phyloP scores from a whole-genome alignment of 2,113 vertebrate genomes.

The Rhizomys pruinosus region DNA sequence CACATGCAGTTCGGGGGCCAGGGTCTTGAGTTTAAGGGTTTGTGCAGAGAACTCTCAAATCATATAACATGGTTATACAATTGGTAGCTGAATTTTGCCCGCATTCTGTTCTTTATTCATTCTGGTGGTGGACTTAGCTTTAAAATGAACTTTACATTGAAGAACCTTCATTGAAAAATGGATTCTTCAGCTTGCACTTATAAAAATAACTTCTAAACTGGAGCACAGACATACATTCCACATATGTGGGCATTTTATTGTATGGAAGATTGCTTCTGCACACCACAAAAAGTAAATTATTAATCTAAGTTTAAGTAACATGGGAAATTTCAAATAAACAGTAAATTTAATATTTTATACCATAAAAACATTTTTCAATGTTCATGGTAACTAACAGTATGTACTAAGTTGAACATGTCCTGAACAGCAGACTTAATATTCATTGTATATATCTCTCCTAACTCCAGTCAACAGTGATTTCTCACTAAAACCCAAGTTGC shows the following conservation, averaged over 20 bases:
- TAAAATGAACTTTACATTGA: constrained; percentile 61
- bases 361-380: constrained; percentile 13
- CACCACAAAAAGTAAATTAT: constrained; percentile 41
- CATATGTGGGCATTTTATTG: constrained; percentile 22
- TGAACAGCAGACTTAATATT: not conserved
- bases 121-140: constrained; percentile 2
- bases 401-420: not conserved
- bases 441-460: not conserved
- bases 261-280: not conserved
- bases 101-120: not conserved
- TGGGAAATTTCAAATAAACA: constrained; percentile 38
- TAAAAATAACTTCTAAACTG: constrained; percentile 59
- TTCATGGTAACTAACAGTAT: not conserved
- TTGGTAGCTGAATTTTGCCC: not conserved
- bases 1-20: not conserved
- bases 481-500: constrained; percentile 45
- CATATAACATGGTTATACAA: not conserved
- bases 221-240: constrained; percentile 43
- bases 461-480: constrained; percentile 5
- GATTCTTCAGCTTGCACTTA: constrained; percentile 35
- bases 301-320: constrained; percentile 57
- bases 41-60: not conserved
- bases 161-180: constrained; percentile 58
- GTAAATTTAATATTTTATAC: constrained; percentile 53
- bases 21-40: not conserved